These are phyloP conservation scores for Thecocarcelia acutangulata DNA, from an alignment of 2,888 invertebrate species.

Conservation along the genomic window DNA sequence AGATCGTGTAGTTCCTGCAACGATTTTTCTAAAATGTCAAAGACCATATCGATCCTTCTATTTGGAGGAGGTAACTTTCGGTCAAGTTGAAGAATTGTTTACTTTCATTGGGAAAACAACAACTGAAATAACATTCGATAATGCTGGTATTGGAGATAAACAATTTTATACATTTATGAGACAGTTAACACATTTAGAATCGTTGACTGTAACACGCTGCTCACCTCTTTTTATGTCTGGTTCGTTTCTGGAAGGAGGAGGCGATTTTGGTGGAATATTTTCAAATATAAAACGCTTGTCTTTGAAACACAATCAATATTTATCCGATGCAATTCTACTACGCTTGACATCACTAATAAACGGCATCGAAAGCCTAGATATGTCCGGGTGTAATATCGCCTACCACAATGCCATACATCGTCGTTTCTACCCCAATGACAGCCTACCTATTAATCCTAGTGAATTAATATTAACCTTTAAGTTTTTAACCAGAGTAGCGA, in stretches of 20 bases:
- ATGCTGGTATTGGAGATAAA: conserved; percentile 86
- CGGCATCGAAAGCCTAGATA: conserved; percentile 84
- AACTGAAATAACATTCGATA: conserved; percentile 83
- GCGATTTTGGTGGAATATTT: conserved; percentile 82
- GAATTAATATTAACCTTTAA: conserved; percentile 88
- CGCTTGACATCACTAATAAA: conserved; percentile 85
- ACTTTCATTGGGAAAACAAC: conserved; percentile 84
- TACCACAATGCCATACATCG: conserved; percentile 87
- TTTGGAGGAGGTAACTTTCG: conserved; percentile 78
- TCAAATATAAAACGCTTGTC: conserved; percentile 83
- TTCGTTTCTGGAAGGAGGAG: conserved; percentile 82
- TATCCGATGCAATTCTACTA: conserved; percentile 88
- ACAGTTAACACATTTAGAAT: conserved; percentile 83
- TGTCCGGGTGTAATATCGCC: conserved; percentile 87
- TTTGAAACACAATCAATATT: conserved; percentile 86
- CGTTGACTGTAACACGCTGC: conserved; percentile 85
- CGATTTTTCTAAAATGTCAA: conserved; percentile 75
- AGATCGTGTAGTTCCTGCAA: conserved; percentile 76
- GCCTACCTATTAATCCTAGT: conserved; percentile 82
- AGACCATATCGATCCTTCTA: conserved; percentile 76
- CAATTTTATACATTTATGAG: conserved; percentile 84
- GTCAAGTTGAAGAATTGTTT: conserved; percentile 82
- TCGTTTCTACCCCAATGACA: conserved; percentile 84
- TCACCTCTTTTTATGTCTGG: conserved; percentile 89
- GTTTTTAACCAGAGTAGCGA: conserved; percentile 84